Percentiles rank a stretch among this genome's conserved stretches.
Conservation (phyloP, 2,113 vertebrate species). For the Falcunculus frontatus region DNA sequence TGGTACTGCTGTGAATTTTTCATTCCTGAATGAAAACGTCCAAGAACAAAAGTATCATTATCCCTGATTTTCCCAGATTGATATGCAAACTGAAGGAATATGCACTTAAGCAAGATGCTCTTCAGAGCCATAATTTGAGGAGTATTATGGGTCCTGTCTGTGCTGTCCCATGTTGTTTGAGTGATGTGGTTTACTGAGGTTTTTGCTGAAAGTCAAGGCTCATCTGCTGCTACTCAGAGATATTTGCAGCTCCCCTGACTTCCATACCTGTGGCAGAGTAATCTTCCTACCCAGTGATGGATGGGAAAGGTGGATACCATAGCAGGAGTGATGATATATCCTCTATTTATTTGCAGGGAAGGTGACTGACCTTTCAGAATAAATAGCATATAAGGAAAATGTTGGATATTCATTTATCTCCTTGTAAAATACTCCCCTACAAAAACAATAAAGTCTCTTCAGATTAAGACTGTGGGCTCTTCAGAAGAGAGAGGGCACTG, state of each 20-base stretch:
- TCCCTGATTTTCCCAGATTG: not conserved
- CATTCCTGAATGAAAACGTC: not conserved
- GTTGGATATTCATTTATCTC: not conserved
- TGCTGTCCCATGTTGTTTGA: not conserved
- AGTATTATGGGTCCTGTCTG: not conserved
- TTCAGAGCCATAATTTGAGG: not conserved
- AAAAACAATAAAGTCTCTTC: not conserved
- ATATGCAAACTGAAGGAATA: not conserved
- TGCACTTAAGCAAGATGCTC: not conserved
- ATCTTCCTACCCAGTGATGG: not conserved
- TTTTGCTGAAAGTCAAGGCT: not conserved
- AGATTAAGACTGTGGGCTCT: not conserved
- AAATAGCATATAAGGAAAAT: not conserved
- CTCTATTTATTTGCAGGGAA: not conserved
- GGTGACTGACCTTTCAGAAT: not conserved
- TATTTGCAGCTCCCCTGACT: not conserved
- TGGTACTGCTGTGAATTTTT: not conserved
- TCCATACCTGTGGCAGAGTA: not conserved
- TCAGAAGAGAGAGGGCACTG: not conserved
- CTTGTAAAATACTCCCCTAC: not conserved
- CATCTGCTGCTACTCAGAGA: not conserved
- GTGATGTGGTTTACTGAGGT: not conserved
- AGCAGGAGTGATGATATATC: not conserved
- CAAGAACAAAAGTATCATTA: not conserved
- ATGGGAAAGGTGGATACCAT: not conserved